phyloP scores from a whole-genome alignment of 2,113 vertebrate genomes.

The Chauna torquata region DNA sequence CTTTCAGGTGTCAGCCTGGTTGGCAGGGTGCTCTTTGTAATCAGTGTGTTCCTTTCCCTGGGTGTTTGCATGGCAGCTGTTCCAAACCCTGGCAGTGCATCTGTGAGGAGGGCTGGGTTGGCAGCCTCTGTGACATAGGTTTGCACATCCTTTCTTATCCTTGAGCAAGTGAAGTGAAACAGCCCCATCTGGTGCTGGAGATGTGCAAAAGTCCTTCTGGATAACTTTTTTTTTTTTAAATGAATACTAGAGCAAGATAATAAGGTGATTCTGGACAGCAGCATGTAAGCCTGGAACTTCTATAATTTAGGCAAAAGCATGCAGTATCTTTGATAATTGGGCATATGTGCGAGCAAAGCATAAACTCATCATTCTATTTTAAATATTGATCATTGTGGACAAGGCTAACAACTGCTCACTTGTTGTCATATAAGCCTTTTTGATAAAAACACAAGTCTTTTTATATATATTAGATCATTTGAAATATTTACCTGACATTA shows the following conservation, averaged over 20 bases:
- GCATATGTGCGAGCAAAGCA: background rate
- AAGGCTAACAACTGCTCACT: background rate
- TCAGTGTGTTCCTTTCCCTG: slow-evolving; percentile 86
- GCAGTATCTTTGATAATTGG: background rate
- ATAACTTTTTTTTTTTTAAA: background rate
- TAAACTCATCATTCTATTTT: background rate
- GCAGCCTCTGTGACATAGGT: slow-evolving; percentile 91
- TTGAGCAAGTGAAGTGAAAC: background rate
- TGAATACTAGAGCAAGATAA: background rate
- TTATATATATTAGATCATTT: background rate
- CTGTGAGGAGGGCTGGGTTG: slow-evolving; percentile 91
- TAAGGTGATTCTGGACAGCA: background rate
- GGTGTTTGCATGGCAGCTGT: slow-evolving; percentile 88
- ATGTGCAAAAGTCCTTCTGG: background rate
- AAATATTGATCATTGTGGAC: background rate
- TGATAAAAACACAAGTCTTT: background rate
- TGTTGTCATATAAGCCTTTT: background rate
- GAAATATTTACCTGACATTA: background rate
- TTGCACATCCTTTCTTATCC: slow-evolving; percentile 41
- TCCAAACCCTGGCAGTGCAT: slow-evolving; percentile 91
- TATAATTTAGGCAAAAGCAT: background rate
- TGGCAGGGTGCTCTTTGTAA: slow-evolving; percentile 90
- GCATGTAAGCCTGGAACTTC: background rate
- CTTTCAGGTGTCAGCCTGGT: slow-evolving; percentile 88
- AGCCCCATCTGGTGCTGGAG: slow-evolving; percentile 67